Conservation (phyloP, 1,140 invertebrate species). For the Drosophila suzukii region DNA sequence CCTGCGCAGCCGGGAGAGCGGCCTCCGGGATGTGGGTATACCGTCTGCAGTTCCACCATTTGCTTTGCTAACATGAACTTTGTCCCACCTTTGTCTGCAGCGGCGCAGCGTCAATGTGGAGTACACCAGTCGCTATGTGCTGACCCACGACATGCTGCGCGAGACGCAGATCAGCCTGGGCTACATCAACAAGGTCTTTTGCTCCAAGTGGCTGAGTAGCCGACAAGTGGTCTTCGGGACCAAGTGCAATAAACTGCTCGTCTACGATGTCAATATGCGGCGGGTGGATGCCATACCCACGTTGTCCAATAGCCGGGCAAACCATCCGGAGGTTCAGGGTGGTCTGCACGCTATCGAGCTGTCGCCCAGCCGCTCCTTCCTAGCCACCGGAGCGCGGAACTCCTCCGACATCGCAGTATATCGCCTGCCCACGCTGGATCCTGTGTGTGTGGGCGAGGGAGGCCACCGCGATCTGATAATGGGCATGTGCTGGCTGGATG, state of each 20-base stretch:
- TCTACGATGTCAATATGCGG: slow-evolving; percentile 92
- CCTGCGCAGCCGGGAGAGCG: slow-evolving; percentile 90
- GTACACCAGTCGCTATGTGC: slow-evolving; percentile 93
- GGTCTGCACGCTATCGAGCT: slow-evolving; percentile 97
- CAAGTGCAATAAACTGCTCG: slow-evolving; percentile 97
- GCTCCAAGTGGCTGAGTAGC: slow-evolving; percentile 97
- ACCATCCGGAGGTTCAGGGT: slow-evolving; percentile 89
- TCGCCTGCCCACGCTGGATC: slow-evolving; percentile 95
- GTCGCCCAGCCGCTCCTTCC: slow-evolving; percentile 95
- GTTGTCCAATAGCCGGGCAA: slow-evolving; percentile 86
- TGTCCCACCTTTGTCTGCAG: slow-evolving; percentile 60
- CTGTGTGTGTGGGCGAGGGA: slow-evolving; percentile 96
- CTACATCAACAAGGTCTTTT: slow-evolving; percentile 98
- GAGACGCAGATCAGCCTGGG: slow-evolving; percentile 92
- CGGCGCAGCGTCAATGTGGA: slow-evolving; percentile 89
- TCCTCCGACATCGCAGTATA: slow-evolving; percentile 97
- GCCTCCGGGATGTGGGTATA: slow-evolving; percentile 87
- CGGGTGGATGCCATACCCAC: slow-evolving; percentile 94
- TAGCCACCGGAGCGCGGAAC: slow-evolving; percentile 96
- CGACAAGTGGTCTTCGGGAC: slow-evolving; percentile 97
- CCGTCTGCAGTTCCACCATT: not conserved
- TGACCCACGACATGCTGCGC: slow-evolving; percentile 94
- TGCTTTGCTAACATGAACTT: slow-evolving; percentile 18
- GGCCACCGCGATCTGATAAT: slow-evolving; percentile 98
- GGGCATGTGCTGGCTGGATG: slow-evolving; percentile 98